Conservation (phyloP, 2,888 invertebrate genomes). For the Drosophila anomelani region DNA sequence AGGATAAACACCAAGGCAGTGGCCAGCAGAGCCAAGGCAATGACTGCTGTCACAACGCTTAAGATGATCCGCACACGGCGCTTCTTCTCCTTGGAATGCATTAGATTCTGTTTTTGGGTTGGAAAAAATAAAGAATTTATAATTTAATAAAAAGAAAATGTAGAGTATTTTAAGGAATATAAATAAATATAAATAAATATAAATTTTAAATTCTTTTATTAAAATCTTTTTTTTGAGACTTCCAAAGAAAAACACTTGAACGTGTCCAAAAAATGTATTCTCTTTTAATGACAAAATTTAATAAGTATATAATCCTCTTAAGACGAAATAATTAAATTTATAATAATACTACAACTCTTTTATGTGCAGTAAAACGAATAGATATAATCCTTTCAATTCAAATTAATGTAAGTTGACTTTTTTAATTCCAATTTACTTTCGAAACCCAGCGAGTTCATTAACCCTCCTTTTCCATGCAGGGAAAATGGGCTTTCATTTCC, state of each 20-base stretch:
- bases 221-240: no score
- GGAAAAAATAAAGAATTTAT: conserved; percentile 42
- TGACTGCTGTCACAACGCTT: conserved; percentile 86
- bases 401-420: background rate
- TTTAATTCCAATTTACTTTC: background rate
- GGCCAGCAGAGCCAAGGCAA: conserved; percentile 87
- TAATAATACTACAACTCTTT: background rate
- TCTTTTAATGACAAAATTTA: background rate
- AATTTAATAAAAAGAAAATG: background rate
- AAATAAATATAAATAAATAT: no score
- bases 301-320: background rate
- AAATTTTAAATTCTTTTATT: background rate
- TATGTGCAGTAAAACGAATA: background rate
- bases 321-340: background rate
- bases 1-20: conserved; percentile 87
- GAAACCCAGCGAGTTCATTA: conserved; percentile 4
- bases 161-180: no score
- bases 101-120: conserved; percentile 86
- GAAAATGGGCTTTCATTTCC: conserved; percentile 31
- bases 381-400: background rate
- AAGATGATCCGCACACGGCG: conserved; percentile 86
- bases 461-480: conserved; percentile 11
- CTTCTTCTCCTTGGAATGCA: conserved; percentile 86
- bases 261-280: no score
- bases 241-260: no score